Evolutionary conservation across 2,797 vertebrate genomes (phyloP).

Genomic region (Sardinella longiceps): DNA sequence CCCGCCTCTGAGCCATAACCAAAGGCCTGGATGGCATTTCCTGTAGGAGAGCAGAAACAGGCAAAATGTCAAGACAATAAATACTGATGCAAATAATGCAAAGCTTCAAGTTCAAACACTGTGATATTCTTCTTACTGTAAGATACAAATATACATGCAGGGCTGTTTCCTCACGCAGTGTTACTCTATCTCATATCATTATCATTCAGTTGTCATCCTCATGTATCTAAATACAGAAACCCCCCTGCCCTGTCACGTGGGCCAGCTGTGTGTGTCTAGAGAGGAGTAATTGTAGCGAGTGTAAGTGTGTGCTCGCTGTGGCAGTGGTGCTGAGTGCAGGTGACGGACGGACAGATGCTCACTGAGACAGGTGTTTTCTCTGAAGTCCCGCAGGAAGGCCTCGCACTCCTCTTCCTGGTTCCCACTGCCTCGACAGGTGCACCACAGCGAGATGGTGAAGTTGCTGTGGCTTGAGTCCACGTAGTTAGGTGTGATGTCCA

Average conservation of each 20-base stretch:
- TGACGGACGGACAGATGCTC: conserved; percentile 52
- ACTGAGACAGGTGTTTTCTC: conserved; percentile 90
- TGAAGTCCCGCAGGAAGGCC: conserved; percentile 88
- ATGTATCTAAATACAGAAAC: neutral
- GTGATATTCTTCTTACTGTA: too few relatives aligned
- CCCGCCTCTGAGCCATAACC: conserved; percentile 84
- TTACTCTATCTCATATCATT: neutral
- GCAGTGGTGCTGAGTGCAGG: neutral
- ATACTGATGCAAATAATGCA: neutral
- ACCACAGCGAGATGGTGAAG: conserved; percentile 90
- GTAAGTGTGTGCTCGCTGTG: too few relatives aligned
- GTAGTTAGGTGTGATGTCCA: conserved; percentile 91
- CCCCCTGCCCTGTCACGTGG: neutral
- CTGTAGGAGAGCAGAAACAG: conserved; percentile 61
- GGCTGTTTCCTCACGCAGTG: neutral
- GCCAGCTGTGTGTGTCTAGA: neutral
- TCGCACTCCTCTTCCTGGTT: conserved; percentile 86
- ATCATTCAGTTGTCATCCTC: neutral
- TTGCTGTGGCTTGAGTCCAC: conserved; percentile 83
- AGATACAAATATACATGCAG: neutral
- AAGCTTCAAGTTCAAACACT: neutral
- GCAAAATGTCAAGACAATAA: neutral
- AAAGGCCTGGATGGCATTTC: conserved; percentile 90
- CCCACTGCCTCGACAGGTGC: conserved; percentile 84
- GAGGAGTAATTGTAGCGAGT: neutral